Conservation (phyloP, 2,113 vertebrate species). For the Megaptera novaeangliae region DNA sequence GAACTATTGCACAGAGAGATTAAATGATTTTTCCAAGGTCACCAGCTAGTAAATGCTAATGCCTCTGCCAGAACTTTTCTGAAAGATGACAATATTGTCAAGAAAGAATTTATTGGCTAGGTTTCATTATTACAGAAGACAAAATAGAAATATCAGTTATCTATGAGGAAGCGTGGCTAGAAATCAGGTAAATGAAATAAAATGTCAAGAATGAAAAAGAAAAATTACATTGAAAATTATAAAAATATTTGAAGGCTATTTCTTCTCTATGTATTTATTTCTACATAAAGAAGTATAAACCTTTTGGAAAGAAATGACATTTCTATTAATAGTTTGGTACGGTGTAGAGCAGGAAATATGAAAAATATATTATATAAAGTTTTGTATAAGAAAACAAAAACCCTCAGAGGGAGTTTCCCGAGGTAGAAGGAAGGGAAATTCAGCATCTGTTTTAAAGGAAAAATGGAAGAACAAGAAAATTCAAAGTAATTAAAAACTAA, state of each 20-base stretch:
- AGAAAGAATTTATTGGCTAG: conserved; percentile 24
- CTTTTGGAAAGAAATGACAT: neutral
- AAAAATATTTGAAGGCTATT: neutral
- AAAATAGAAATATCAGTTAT: conserved; percentile 37
- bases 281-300: neutral
- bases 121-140: neutral
- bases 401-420: neutral
- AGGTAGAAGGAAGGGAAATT: neutral
- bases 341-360: neutral
- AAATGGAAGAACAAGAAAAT: neutral
- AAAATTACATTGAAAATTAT: conserved; percentile 20
- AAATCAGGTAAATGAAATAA: conserved; percentile 11
- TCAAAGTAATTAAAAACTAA: conserved; percentile 30
- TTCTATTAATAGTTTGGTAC: conserved; percentile 12
- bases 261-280: conserved; percentile 13
- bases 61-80: neutral
- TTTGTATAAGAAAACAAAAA: conserved; percentile 27
- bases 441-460: neutral
- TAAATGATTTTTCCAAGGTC: conserved; percentile 25
- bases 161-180: neutral
- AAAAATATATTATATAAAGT: neutral
- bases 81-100: neutral
- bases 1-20: neutral
- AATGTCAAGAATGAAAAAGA: neutral
- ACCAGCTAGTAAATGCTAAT: conserved; percentile 6